These are phyloP conservation scores for Sympetrum striolatum DNA, from an alignment of 2,888 invertebrate species.

Conservation along the genomic window DNA sequence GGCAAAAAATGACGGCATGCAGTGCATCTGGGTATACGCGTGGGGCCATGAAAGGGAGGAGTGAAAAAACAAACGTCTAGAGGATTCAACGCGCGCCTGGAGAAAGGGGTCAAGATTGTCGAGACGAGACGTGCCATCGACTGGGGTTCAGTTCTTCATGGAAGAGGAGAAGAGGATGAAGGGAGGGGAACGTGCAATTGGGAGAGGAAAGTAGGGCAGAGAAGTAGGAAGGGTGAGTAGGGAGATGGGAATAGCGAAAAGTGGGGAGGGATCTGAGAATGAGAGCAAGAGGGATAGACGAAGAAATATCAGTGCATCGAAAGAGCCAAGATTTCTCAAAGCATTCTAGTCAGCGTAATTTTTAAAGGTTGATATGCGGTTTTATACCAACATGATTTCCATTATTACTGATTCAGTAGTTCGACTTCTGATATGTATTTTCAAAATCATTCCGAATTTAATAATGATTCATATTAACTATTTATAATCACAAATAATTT, in stretches of 20 bases:
- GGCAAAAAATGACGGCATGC: not conserved
- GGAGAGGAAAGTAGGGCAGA: not conserved
- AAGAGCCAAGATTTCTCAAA: not conserved
- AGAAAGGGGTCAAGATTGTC: constrained; percentile 27
- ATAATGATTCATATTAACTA: too few relatives aligned
- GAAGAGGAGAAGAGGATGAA: not conserved
- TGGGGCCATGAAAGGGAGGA: not conserved
- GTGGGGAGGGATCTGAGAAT: not conserved
- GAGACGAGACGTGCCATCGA: constrained; percentile 15
- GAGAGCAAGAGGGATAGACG: not conserved
- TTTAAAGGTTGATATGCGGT: not conserved
- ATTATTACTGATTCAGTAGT: too few relatives aligned
- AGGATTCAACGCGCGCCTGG: constrained; percentile 26
- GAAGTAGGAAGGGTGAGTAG: not conserved
- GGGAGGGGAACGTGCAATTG: not conserved
- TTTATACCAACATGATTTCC: not conserved
- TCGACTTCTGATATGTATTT: too few relatives aligned
- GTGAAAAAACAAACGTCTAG: constrained; percentile 4
- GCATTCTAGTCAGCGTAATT: not conserved
- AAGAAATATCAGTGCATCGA: not conserved
- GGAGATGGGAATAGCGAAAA: not conserved
- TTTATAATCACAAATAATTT: too few relatives aligned
- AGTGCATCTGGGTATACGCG: not conserved
- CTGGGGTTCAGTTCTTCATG: not conserved
- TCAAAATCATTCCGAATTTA: too few relatives aligned